Evolutionary conservation across 2,797 vertebrate genomes (phyloP).

Genomic region (Hylomyscus alleni): DNA sequence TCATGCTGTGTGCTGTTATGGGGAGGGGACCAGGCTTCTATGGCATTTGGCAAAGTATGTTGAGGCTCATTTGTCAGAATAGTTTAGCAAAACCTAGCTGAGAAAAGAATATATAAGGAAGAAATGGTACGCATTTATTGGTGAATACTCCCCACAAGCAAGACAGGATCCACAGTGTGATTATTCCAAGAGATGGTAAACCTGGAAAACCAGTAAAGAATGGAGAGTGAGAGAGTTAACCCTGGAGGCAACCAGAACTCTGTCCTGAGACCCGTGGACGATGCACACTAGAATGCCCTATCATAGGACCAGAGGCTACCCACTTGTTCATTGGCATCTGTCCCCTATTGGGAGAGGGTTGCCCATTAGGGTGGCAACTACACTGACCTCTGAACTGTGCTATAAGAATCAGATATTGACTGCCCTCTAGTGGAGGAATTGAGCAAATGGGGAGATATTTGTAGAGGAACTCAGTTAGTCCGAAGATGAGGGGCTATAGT

Average conservation of each 20-base stretch:
- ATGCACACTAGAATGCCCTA: not conserved
- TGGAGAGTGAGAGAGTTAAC: not conserved
- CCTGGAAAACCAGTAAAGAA: not conserved
- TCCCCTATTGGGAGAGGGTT: not conserved
- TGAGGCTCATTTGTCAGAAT: not conserved
- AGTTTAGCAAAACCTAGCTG: not conserved
- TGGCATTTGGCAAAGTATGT: not conserved
- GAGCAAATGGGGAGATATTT: not conserved
- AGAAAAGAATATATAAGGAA: not conserved
- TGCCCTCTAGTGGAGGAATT: not conserved
- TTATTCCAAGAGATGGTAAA: not conserved
- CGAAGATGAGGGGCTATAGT: not conserved
- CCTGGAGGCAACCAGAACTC: not conserved
- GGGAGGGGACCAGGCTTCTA: not conserved
- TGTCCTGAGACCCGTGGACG: not conserved
- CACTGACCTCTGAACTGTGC: rapidly evolving
- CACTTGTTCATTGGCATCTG: not conserved
- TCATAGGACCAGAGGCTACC: not conserved
- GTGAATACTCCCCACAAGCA: not conserved
- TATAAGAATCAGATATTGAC: not conserved
- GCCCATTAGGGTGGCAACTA: rapidly evolving
- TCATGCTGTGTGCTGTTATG: rapidly evolving
- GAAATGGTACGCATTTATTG: too few relatives aligned
- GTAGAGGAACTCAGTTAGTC: too few relatives aligned
- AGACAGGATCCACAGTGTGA: not conserved